These are phyloP conservation scores for Drosophila planitibia DNA, from an alignment of 2,888 invertebrate species.

Conservation along the genomic window DNA sequence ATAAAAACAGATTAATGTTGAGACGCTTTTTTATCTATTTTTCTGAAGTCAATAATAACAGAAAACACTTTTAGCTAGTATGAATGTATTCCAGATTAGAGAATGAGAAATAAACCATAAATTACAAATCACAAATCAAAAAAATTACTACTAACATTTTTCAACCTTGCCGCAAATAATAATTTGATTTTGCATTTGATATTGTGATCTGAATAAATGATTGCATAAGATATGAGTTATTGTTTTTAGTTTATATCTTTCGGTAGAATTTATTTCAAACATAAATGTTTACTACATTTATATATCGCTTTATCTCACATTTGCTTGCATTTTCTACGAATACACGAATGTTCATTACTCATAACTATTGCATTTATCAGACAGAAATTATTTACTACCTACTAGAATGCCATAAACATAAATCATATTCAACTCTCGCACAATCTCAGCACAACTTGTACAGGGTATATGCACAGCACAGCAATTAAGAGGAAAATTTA, in stretches of 20 bases:
- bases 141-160: no score
- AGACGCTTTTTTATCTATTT: not conserved
- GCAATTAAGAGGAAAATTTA: not conserved
- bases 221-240: not conserved
- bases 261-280: not conserved
- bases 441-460: not conserved
- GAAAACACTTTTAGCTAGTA: not conserved
- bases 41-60: not conserved
- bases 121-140: not conserved
- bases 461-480: conserved; percentile 8
- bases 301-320: not conserved
- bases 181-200: not conserved
- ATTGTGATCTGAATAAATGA: not conserved
- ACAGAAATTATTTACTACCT: not conserved
- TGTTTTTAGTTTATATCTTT: not conserved
- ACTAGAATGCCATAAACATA: not conserved
- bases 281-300: not conserved
- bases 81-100: not conserved
- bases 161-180: not conserved
- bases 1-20: not conserved
- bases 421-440: no score
- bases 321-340: not conserved
- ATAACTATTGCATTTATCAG: not conserved
- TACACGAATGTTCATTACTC: not conserved
- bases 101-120: not conserved